Evolutionary conservation across 1,140 invertebrate genomes (phyloP).

Genomic region (Calephelis virginiensis): DNA sequence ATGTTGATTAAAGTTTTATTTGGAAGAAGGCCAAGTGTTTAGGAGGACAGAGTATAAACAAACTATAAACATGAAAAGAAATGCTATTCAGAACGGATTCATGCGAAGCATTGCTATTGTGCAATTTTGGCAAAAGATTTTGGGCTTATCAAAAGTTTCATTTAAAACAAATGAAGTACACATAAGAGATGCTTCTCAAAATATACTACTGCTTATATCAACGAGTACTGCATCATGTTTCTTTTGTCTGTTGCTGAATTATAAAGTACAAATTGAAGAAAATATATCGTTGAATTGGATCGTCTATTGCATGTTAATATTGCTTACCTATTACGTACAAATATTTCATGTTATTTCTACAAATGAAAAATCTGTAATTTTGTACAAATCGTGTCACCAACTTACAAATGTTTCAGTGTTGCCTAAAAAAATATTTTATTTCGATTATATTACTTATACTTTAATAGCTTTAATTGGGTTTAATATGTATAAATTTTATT

Average conservation of each 20-base stretch:
- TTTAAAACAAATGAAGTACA: background rate
- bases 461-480: background rate
- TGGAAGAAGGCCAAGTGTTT: too few relatives aligned
- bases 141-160: background rate
- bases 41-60: too few relatives aligned
- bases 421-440: too few relatives aligned
- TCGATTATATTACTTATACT: background rate
- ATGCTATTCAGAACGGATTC: conserved; percentile 44
- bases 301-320: too few relatives aligned
- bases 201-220: background rate
- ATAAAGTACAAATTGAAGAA: too few relatives aligned
- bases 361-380: too few relatives aligned
- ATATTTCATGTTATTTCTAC: background rate
- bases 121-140: background rate
- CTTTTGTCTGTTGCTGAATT: background rate
- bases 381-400: background rate
- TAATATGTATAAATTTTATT: background rate
- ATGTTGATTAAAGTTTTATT: too few relatives aligned
- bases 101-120: background rate
- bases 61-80: too few relatives aligned
- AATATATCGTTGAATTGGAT: too few relatives aligned
- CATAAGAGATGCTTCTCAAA: background rate
- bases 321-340: background rate
- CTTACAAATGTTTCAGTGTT: background rate
- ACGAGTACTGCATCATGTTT: background rate